phyloP scores from a whole-genome alignment of 1,140 invertebrate species.

The Branchinecta lindahli region DNA sequence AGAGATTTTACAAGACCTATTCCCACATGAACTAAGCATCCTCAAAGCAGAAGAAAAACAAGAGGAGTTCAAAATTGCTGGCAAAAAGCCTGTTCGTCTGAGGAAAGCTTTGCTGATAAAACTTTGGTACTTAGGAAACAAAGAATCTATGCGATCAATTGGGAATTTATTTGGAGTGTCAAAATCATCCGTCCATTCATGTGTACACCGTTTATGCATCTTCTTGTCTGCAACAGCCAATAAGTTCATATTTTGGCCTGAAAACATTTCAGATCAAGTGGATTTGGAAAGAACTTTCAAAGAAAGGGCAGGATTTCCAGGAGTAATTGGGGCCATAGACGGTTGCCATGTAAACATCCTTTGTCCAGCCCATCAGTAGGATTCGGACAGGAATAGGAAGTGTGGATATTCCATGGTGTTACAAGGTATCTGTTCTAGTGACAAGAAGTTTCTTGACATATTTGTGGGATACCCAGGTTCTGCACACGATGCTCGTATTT shows the following conservation, averaged over 20 bases:
- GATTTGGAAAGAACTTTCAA: background rate
- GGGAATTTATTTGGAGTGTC: constrained; percentile 1
- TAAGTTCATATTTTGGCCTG: constrained; percentile 3
- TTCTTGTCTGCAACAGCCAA: background rate
- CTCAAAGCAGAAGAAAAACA: constrained; percentile 3
- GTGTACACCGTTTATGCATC: background rate
- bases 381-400: constrained; percentile 4
- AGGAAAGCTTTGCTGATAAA: background rate
- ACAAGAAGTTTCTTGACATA: constrained; percentile 18
- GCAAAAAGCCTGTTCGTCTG: background rate
- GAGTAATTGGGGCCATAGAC: background rate
- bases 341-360: background rate
- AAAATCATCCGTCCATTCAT: background rate
- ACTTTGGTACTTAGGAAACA: background rate
- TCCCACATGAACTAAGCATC: background rate
- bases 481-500: constrained; percentile 20
- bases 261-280: background rate
- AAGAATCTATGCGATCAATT: constrained; percentile 8
- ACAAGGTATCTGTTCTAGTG: background rate
- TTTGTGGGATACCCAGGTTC: constrained; percentile 22
- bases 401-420: constrained; percentile 3
- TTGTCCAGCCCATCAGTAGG: background rate
- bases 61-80: background rate
- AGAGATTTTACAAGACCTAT: background rate
- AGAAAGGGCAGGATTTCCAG: constrained; percentile 9